Percentiles rank a stretch among this genome's conserved stretches.
These are phyloP conservation scores for Thecophora atra DNA, from an alignment of 2,888 invertebrate genomes.

Conservation along the genomic window DNA sequence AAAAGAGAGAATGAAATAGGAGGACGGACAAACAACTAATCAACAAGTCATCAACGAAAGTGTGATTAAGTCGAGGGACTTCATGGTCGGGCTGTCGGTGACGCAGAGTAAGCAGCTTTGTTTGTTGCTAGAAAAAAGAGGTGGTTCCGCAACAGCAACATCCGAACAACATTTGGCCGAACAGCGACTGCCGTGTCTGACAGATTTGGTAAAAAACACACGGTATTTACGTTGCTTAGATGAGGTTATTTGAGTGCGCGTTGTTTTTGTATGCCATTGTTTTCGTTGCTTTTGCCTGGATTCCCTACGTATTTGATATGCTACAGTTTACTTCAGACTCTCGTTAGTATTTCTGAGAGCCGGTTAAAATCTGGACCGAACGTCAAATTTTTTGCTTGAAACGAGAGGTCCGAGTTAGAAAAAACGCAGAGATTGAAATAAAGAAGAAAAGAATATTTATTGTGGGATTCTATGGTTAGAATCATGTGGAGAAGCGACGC, in stretches of 20 bases:
- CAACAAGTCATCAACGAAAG: constrained; percentile 1
- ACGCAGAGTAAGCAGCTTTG: too few relatives aligned
- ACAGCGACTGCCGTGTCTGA: too few relatives aligned
- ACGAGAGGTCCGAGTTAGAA: not conserved
- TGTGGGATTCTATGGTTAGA: too few relatives aligned
- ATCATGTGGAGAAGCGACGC: too few relatives aligned
- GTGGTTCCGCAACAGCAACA: too few relatives aligned
- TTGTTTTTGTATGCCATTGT: constrained; percentile 2
- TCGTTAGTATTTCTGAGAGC: not conserved
- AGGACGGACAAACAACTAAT: not conserved
- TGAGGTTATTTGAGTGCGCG: not conserved
- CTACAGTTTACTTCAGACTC: not conserved
- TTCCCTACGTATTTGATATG: not conserved
- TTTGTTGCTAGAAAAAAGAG: too few relatives aligned
- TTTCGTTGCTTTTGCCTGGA: not conserved
- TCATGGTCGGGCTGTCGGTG: not conserved
- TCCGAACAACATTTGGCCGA: too few relatives aligned
- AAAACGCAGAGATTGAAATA: not conserved
- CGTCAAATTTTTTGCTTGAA: not conserved
- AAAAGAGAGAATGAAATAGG: not conserved
- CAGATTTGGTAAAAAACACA: too few relatives aligned
- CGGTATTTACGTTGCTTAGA: not conserved
- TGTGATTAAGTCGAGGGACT: not conserved
- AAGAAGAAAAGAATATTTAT: too few relatives aligned
- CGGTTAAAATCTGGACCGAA: not conserved